A percentile compares a stretch with the other conserved stretches of the same genome.
phyloP scores from a whole-genome alignment of 2,113 vertebrate genomes.

The Ciconia stormi region DNA sequence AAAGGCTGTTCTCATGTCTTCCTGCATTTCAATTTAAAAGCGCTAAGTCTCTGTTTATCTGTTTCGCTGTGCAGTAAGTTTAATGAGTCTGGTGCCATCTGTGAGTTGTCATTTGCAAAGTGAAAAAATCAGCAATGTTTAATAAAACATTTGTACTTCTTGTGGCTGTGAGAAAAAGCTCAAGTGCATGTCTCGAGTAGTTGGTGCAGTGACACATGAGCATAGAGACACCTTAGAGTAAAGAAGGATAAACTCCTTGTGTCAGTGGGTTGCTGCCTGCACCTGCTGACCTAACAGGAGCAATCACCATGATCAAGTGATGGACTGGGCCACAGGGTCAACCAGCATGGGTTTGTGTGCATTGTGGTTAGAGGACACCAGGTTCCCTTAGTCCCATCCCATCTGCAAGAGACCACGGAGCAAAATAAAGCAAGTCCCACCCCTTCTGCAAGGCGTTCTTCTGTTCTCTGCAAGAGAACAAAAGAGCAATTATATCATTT shows the following conservation, averaged over 20 bases:
- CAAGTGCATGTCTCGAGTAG: fast-evolving
- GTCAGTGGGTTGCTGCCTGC: background rate
- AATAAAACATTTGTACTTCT: background rate
- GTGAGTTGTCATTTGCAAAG: background rate
- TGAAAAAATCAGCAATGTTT: background rate
- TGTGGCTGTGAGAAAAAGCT: background rate
- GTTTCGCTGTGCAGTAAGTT: background rate
- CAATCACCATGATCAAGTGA: background rate
- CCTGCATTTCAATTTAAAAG: background rate
- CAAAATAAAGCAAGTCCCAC: background rate
- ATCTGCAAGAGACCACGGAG: background rate
- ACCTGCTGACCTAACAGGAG: background rate
- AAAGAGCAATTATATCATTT: background rate
- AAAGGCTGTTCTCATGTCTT: background rate
- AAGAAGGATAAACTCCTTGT: background rate
- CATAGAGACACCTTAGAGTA: background rate
- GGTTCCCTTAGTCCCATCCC: background rate
- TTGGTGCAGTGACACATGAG: background rate
- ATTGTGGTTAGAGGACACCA: background rate
- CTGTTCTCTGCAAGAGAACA: background rate
- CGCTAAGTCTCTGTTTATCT: background rate
- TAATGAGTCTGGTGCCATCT: background rate
- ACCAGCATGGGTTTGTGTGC: background rate
- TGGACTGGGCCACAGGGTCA: background rate
- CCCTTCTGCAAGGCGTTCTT: background rate